These are phyloP conservation scores for Atherix ibis DNA, from an alignment of 2,888 invertebrate genomes.

Conservation along the genomic window DNA sequence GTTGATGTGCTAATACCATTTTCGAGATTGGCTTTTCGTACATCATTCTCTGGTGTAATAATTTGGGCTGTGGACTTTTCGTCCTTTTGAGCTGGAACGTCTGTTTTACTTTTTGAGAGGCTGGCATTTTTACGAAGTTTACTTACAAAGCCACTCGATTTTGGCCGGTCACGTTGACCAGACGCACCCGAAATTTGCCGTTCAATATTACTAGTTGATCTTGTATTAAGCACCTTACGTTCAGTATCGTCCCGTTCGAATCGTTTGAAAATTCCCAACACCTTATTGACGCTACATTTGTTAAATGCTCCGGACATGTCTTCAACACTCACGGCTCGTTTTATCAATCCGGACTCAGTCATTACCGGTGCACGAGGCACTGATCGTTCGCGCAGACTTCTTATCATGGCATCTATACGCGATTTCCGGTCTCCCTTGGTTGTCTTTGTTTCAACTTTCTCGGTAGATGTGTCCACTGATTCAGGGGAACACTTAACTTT, in stretches of 20 bases:
- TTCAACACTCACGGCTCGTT: constrained; percentile 56
- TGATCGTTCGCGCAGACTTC: constrained; percentile 48
- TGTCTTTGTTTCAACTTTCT: constrained; percentile 15
- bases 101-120: constrained; percentile 23
- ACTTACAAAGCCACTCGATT: constrained; percentile 16
- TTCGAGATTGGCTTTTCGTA: constrained; percentile 4
- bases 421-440: constrained; percentile 29
- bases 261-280: constrained; percentile 61
- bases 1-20: too few species aligned
- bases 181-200: constrained; percentile 24
- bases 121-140: constrained; percentile 30
- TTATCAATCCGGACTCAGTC: constrained; percentile 53
- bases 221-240: constrained; percentile 23
- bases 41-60: constrained; percentile 22
- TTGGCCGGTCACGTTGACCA: constrained; percentile 18
- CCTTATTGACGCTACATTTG: constrained; percentile 57
- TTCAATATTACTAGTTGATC: constrained; percentile 29
- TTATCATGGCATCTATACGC: constrained; percentile 38
- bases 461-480: constrained; percentile 1
- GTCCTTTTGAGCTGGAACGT: too few species aligned
- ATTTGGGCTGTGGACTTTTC: constrained; percentile 35
- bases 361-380: constrained; percentile 39
- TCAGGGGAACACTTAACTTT: constrained; percentile 19
- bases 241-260: constrained; percentile 44
- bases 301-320: constrained; percentile 42